phyloP scores from a whole-genome alignment of 2,113 vertebrate genomes.

The Anguilla rostrata region DNA sequence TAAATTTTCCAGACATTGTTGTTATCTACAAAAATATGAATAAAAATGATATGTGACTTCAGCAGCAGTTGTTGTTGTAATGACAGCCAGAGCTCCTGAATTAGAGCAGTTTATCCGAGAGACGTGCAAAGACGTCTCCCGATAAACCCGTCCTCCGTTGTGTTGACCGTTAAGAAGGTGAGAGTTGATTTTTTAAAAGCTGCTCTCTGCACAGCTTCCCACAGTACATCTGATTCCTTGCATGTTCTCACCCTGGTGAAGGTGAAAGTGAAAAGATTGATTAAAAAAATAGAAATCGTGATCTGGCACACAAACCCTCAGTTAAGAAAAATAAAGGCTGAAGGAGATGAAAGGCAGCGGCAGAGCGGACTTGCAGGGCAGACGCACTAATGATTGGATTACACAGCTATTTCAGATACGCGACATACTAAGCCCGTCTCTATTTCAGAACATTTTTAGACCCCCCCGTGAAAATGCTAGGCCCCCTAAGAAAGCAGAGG shows the following conservation, averaged over 20 bases:
- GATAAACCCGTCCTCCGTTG: background rate
- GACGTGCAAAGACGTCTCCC: background rate
- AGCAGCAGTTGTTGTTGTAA: background rate
- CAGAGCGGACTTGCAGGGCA: background rate
- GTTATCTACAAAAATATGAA: background rate
- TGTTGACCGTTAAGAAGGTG: background rate
- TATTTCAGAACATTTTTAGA: background rate
- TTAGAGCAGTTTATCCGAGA: background rate
- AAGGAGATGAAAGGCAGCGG: background rate
- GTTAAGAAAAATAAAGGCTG: background rate
- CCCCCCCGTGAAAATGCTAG: conserved; percentile 48
- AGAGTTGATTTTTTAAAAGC: background rate
- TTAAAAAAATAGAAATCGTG: background rate
- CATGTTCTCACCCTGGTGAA: too few species aligned
- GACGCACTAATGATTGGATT: background rate
- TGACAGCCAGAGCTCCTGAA: background rate
- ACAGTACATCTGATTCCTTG: background rate
- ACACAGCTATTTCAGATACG: background rate
- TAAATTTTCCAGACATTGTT: background rate
- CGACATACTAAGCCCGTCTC: background rate
- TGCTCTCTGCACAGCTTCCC: background rate
- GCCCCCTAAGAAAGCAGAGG: conserved; percentile 54
- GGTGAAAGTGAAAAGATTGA: too few species aligned
- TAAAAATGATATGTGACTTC: background rate
- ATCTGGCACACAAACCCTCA: background rate